Conservation (phyloP, 1,140 invertebrate genomes). For the Lethrus apterus region DNA sequence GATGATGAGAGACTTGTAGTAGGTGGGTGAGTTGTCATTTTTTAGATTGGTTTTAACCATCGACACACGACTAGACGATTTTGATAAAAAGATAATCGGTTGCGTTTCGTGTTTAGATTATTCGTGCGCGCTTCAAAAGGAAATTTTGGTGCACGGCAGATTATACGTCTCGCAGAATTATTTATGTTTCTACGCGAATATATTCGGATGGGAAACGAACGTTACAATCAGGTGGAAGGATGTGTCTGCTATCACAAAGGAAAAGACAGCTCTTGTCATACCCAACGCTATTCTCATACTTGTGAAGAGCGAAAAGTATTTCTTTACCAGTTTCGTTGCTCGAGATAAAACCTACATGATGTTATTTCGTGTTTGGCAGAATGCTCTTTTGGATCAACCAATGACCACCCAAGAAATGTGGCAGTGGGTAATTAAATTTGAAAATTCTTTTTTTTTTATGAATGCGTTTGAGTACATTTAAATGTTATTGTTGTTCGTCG, state of each 20-base stretch:
- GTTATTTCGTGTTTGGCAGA: constrained; percentile 93
- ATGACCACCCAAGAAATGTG: constrained; percentile 83
- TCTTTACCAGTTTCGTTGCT: constrained; percentile 87
- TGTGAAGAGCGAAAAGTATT: constrained; percentile 79
- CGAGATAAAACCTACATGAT: constrained; percentile 91
- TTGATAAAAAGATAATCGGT: too few relatives aligned
- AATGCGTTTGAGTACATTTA: too few relatives aligned
- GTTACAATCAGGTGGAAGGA: constrained; percentile 78
- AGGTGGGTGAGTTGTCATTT: constrained; percentile 54
- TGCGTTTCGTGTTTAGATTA: constrained; percentile 62
- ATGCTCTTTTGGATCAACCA: constrained; percentile 83
- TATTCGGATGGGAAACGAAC: constrained; percentile 89
- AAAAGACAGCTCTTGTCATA: constrained; percentile 87
- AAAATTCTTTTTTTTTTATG: too few relatives aligned
- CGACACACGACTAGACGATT: too few relatives aligned
- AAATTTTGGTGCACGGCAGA: constrained; percentile 86
- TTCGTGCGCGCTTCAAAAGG: constrained; percentile 91
- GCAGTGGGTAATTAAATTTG: constrained; percentile 58
- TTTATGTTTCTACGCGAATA: constrained; percentile 93
- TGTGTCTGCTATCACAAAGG: constrained; percentile 85
- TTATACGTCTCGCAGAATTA: constrained; percentile 90
- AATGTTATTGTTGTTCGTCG: too few relatives aligned
- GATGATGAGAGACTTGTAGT: constrained; percentile 86
- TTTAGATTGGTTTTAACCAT: too few relatives aligned
- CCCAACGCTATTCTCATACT: constrained; percentile 89